phyloP scores from a whole-genome alignment of 2,797 vertebrate species.

The Trichosurus vulpecula region DNA sequence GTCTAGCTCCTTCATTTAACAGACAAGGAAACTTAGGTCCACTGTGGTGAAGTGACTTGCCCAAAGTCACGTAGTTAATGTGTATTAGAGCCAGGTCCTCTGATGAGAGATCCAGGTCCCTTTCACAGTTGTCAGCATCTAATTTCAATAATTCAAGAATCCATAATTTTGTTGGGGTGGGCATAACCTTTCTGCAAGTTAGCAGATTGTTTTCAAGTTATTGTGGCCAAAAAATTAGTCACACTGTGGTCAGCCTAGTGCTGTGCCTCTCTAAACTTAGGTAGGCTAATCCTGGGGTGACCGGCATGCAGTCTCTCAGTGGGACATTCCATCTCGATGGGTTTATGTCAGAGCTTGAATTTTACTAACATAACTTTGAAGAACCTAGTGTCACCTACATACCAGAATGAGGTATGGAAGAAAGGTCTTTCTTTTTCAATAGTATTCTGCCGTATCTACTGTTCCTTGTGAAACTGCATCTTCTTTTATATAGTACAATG shows the following conservation, averaged over 20 bases:
- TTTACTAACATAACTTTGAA: not conserved
- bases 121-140: not conserved
- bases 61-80: not conserved
- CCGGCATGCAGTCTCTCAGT: not conserved
- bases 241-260: not conserved
- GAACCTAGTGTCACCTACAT: not conserved
- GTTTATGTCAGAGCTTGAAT: not conserved
- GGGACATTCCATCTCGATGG: not conserved
- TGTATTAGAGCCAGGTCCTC: not conserved
- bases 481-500: not conserved
- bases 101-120: not conserved
- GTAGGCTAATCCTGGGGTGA: not conserved
- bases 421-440: not conserved
- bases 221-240: not conserved
- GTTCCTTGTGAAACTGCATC: not conserved
- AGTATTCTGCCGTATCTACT: not conserved
- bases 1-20: not conserved
- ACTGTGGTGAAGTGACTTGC: not conserved
- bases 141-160: not conserved
- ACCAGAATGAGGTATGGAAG: not conserved
- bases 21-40: not conserved
- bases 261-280: not conserved
- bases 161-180: not conserved
- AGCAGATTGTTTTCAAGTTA: not conserved
- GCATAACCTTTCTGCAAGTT: not conserved